These are phyloP conservation scores for Linnaemya tessellans DNA, from an alignment of 2,888 invertebrate species.

Conservation along the genomic window DNA sequence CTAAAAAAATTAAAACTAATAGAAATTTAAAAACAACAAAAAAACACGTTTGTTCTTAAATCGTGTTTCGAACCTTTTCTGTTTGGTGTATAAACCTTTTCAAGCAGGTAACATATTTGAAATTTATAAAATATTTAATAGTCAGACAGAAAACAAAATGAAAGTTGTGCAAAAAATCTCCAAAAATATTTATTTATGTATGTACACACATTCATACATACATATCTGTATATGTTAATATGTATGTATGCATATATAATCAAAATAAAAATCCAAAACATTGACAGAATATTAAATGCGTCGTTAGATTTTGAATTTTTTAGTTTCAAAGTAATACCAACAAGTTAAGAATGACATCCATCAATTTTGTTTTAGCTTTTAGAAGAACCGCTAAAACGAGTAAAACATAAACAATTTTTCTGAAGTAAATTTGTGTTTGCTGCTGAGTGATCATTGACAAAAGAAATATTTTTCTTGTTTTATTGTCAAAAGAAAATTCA, in stretches of 20 bases:
- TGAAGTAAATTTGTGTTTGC: background rate
- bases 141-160: background rate
- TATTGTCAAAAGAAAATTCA: constrained; percentile 12
- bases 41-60: background rate
- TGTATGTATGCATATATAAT: background rate
- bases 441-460: background rate
- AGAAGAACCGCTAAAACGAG: constrained; percentile 1
- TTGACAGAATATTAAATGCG: constrained; percentile 5
- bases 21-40: background rate
- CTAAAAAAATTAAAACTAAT: too few relatives aligned
- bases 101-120: constrained; percentile 24
- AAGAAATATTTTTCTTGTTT: constrained; percentile 14
- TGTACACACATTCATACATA: background rate
- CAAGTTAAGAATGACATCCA: constrained; percentile 9
- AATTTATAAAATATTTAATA: background rate
- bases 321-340: background rate
- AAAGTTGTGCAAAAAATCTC: background rate
- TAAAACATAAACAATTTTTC: background rate
- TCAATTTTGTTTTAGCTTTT: background rate
- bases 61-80: background rate
- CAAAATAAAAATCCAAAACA: constrained; percentile 4
- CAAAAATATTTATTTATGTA: constrained; percentile 3
- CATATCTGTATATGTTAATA: too few relatives aligned
- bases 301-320: background rate
- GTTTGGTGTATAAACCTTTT: background rate